Evolutionary conservation across 1,140 invertebrate species (phyloP).

Genomic region (Drosophila willistoni): DNA sequence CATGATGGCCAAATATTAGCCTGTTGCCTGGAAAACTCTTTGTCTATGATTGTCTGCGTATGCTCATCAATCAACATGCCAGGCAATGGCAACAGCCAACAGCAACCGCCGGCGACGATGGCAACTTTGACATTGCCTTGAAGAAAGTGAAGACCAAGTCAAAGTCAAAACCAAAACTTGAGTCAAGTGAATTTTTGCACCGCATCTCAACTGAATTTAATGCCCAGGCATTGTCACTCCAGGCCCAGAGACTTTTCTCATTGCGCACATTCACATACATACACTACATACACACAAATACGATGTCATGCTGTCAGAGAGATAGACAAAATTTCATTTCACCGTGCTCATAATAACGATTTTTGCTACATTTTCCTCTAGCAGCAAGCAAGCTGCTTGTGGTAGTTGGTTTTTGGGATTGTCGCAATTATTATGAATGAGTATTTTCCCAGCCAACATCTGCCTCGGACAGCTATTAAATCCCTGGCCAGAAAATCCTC

Average conservation of each 20-base stretch:
- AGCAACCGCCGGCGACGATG: slow-evolving; percentile 38
- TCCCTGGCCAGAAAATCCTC: slow-evolving; percentile 51
- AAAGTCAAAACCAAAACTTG: slow-evolving; percentile 12
- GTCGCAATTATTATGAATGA: slow-evolving; percentile 26
- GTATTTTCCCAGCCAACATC: slow-evolving; percentile 33
- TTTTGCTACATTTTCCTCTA: slow-evolving; percentile 26
- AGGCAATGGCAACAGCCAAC: slow-evolving; percentile 21
- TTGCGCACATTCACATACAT: slow-evolving; percentile 4
- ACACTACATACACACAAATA: no score
- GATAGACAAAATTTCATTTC: slow-evolving; percentile 59
- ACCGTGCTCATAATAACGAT: slow-evolving; percentile 50
- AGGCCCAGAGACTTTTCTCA: slow-evolving; percentile 23
- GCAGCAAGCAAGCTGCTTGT: no score
- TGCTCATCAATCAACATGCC: slow-evolving; percentile 68
- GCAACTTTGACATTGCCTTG: slow-evolving; percentile 46
- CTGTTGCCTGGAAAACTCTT: slow-evolving; percentile 17
- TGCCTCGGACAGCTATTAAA: slow-evolving; percentile 29
- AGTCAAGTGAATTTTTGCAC: slow-evolving; percentile 19
- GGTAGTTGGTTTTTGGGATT: neutral
- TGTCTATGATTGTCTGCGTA: slow-evolving; percentile 41
- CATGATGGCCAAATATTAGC: slow-evolving; percentile 42
- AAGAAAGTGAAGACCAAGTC: slow-evolving; percentile 50
- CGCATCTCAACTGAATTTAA: slow-evolving; percentile 64
- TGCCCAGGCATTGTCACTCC: slow-evolving; percentile 38
- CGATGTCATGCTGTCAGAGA: slow-evolving; percentile 40